Evolutionary conservation across 2,797 vertebrate species (phyloP).

Genomic region (Cuniculus paca): DNA sequence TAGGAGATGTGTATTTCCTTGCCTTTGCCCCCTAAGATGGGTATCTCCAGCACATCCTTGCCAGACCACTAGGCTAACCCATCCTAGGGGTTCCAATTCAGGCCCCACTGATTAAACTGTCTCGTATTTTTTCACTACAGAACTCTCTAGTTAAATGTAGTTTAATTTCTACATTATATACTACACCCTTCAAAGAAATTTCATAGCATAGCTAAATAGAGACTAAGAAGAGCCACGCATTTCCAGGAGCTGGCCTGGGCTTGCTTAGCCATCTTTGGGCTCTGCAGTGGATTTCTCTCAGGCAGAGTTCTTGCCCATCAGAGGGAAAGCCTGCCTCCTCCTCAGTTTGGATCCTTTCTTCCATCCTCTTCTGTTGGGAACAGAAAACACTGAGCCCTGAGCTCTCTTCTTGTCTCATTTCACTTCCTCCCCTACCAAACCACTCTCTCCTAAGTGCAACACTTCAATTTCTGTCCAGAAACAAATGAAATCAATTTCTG

Average conservation of each 20-base stretch:
- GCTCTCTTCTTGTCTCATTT: slow-evolving; percentile 39
- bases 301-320: not conserved
- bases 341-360: not conserved
- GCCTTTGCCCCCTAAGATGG: not conserved
- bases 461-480: slow-evolving; percentile 42
- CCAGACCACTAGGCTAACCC: not conserved
- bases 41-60: not conserved
- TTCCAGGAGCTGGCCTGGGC: not conserved
- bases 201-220: not conserved
- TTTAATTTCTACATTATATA: slow-evolving; percentile 19
- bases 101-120: not conserved
- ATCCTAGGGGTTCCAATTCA: not conserved
- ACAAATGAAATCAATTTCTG: not conserved
- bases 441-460: not conserved
- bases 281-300: not conserved
- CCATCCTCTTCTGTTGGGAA: not conserved
- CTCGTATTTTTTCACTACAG: not conserved
- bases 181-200: not conserved
- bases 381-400: not conserved
- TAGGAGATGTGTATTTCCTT: not conserved
- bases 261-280: not conserved
- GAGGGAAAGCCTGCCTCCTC: not conserved
- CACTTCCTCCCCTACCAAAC: slow-evolving; percentile 1
- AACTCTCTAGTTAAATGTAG: not conserved
- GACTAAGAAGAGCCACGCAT: not conserved